Base-by-base conservation (phyloP, 2,888 invertebrate species). In the Eupithecia exiguata region DNA sequence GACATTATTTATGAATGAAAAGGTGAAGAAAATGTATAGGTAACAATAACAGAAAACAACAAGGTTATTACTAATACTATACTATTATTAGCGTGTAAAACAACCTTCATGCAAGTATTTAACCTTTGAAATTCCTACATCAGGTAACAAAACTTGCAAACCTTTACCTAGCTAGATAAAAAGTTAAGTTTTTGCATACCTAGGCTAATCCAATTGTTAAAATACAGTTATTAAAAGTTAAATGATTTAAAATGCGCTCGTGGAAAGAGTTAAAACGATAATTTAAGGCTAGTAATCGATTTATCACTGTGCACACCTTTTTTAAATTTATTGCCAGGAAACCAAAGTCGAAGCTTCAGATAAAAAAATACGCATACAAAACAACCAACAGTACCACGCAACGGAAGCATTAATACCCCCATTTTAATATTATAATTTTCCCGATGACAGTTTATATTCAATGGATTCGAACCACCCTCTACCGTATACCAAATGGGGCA, bases 401-500 rank as follows among this genome's bases (percentile, higher is more conserved):
- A 81, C 86, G 89, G 89, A 91, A 91, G 84, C 86, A 80, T 82
- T 82, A 84, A 83, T 81, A 84, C 82, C 86, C 86, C 83, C 80
- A 86, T 88, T 89, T 87, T 87, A 90, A 91, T 89, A 91, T 90
- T 92, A 87, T 90, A 90, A 88, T 85, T 85, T 84, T 83, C 78
- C 85, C 86, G 88, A 88, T 87, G 89, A 87, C 87, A 89, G 89
- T 92, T 91, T 88, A 91, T 91, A 93, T 93, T 92, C 92, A 93
- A 91, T 87, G 88, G 86, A 91, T 91, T 88, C 87, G 88, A 79
- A 89, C 86, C 86, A 89, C 92, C 91, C 91, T 81, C 78, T 77
- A 66, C 77, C 82, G 80, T 84, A 82, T 83, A 83, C 87, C 84
- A 84, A 88, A 89, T 88, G 89, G 87, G 86, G 84, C 86, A 90